Conservation (phyloP, 2,113 vertebrate genomes). For the Rhea americana region DNA sequence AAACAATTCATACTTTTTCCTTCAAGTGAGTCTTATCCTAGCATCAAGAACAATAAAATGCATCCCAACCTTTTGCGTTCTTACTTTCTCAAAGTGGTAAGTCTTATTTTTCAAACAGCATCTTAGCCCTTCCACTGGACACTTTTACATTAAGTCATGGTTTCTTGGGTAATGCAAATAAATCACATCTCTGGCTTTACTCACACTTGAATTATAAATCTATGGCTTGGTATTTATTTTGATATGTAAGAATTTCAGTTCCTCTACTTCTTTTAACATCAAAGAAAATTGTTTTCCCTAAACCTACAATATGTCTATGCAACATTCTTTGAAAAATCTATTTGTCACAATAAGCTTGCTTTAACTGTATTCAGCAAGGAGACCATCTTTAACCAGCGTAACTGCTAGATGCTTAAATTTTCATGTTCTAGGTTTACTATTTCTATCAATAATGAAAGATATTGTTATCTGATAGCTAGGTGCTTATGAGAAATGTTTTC, state of each 20-base stretch:
- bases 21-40: neutral
- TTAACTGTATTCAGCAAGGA: neutral
- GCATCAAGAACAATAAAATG: neutral
- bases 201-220: neutral
- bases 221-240: neutral
- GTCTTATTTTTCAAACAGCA: neutral
- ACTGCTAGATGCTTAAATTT: neutral
- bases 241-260: neutral
- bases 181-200: neutral
- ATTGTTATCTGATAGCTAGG: neutral
- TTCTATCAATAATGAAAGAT: neutral
- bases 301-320: neutral
- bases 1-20: neutral
- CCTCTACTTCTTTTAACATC: neutral
- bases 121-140: neutral
- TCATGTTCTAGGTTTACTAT: neutral
- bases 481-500: neutral
- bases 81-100: neutral
- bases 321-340: neutral
- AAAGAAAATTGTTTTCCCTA: neutral
- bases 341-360: neutral
- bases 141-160: neutral
- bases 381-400: neutral
- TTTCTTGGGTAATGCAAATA: conserved; percentile 7
- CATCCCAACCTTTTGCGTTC: neutral